Base-by-base conservation (phyloP, 2,797 vertebrate species). In the Tachyglossus aculeatus region DNA sequence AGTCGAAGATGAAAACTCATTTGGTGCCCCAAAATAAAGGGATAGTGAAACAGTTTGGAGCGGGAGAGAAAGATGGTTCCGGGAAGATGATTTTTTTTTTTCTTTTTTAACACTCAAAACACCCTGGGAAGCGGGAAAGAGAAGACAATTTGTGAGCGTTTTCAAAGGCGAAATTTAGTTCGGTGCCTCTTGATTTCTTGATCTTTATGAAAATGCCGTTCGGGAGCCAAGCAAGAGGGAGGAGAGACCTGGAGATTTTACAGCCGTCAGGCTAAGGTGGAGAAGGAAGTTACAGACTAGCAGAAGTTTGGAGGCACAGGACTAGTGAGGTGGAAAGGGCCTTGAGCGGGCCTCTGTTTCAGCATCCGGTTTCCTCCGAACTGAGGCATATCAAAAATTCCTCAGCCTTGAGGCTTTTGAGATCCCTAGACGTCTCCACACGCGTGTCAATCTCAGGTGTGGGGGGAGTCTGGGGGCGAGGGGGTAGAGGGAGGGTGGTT, bases 1-100 rank as follows among this genome's bases (percentile, higher is more conserved):
- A 85, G 73, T 67, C 79, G 74, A 76, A 87, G 87, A 88, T 82
- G 81, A 77, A 83, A 91, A 90, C 88, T 91, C 83, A 68, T 85
- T 90, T 88, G 83, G 88, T 76, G 84, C 87, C 82, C 64, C 67
- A 68, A 63, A 18, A 7, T 2, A 14, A 33, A 45, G 6, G 41
- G 43, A 31, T 18, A 74, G 62, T 2, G 6, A 58, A 88, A n/a
- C n/a, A n/a, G n/a, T n/a, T n/a, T n/a, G n/a, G n/a, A n/a, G n/a
- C n/a, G n/a, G n/a, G n/a, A n/a, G n/a, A n/a, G n/a, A n/a, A n/a
- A n/a, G n/a, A n/a, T n/a, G n/a, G n/a, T n/a, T n/a, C n/a, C n/a
- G n/a, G n/a, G n/a, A n/a, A n/a, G n/a, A n/a, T n/a, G n/a, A n/a
- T n/a, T n/a, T n/a, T n/a, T n/a, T n/a, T n/a, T n/a, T n/a, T n/a